Conservation (phyloP, 1,140 invertebrate species). For the Scylla paramamosain region DNA sequence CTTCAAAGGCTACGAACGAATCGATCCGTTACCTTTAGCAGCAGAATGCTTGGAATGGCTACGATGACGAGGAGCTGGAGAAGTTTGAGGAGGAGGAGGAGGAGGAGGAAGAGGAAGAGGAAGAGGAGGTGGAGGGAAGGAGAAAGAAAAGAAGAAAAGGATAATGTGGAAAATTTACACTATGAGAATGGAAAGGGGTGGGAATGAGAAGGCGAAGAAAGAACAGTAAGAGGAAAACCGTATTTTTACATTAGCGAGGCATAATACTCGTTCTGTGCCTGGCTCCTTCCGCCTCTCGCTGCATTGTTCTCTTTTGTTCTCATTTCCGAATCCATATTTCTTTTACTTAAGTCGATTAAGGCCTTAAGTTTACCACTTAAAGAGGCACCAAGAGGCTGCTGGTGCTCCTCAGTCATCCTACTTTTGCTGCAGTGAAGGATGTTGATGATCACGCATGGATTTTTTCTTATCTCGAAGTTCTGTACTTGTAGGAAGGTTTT, state of each 20-base stretch:
- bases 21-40: background rate
- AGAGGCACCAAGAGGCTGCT: background rate
- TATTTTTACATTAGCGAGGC: background rate
- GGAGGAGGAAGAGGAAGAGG: too few relatives aligned
- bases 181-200: background rate
- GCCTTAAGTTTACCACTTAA: constrained; percentile 2
- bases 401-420: background rate
- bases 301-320: constrained; percentile 23
- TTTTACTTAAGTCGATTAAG: background rate
- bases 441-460: background rate
- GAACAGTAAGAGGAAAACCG: background rate
- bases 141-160: too few relatives aligned
- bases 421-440: too few relatives aligned
- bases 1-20: background rate
- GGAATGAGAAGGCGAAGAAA: background rate
- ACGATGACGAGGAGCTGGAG: too few relatives aligned
- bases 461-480: background rate
- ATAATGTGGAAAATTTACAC: too few relatives aligned
- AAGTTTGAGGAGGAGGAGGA: too few relatives aligned
- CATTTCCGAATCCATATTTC: background rate
- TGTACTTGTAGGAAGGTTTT: background rate
- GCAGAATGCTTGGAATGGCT: too few relatives aligned
- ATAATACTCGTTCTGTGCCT: background rate
- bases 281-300: background rate
- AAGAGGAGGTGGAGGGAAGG: too few relatives aligned